A percentile compares a stretch with the other conserved stretches of the same genome.
Conservation (phyloP, 2,113 vertebrate species). For the Scolopax mira region DNA sequence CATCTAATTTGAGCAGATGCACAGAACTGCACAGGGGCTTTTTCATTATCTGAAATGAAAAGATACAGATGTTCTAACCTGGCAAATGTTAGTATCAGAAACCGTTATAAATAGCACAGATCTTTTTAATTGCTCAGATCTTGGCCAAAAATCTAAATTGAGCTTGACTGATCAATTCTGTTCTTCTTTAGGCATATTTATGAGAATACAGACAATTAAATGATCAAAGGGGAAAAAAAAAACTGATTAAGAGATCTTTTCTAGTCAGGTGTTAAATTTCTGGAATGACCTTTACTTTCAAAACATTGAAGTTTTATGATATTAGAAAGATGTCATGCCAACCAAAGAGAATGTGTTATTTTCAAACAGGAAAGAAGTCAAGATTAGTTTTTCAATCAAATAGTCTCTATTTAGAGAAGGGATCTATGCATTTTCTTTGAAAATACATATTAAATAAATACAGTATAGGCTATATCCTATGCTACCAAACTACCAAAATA, state of each 20-base stretch:
- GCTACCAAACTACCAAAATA: background rate
- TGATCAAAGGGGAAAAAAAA: slow-evolving; percentile 61
- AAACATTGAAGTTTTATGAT: slow-evolving; percentile 38
- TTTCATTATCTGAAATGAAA: slow-evolving; percentile 50
- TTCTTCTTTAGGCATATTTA: slow-evolving; percentile 64
- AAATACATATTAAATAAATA: background rate
- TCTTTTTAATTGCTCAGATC: slow-evolving; percentile 70
- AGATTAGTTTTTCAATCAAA: background rate
- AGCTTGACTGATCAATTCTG: slow-evolving; percentile 61
- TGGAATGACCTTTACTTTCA: slow-evolving; percentile 56
- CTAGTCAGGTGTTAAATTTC: slow-evolving; percentile 63
- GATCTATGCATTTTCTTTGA: background rate
- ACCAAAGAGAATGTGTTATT: slow-evolving; percentile 13
- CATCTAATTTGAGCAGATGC: slow-evolving; percentile 16
- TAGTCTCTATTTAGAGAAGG: background rate
- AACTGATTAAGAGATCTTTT: slow-evolving; percentile 59
- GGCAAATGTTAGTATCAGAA: slow-evolving; percentile 58
- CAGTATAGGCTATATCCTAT: background rate
- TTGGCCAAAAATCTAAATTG: slow-evolving; percentile 65
- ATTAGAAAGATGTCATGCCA: slow-evolving; percentile 43
- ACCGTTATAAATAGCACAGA: slow-evolving; percentile 59
- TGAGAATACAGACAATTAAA: slow-evolving; percentile 71
- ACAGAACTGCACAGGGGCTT: background rate
- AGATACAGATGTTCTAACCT: slow-evolving; percentile 37
- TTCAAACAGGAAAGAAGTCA: slow-evolving; percentile 34